A percentile compares a stretch with the other conserved stretches of the same genome.
phyloP scores from a whole-genome alignment of 2,113 vertebrate species.

The Accipiter virgatus region DNA sequence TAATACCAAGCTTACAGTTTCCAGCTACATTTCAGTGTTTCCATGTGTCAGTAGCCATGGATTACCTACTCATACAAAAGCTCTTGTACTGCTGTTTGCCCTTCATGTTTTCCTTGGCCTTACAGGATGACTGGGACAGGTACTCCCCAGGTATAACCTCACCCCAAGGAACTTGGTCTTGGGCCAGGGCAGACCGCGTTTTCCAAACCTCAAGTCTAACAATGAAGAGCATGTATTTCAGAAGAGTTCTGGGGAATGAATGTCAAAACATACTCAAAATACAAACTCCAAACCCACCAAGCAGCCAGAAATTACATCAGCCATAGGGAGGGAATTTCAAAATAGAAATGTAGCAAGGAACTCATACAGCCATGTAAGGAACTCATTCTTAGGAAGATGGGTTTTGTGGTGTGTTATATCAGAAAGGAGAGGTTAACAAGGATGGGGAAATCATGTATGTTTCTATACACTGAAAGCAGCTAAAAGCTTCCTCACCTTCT shows the following conservation, averaged over 20 bases:
- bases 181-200: neutral
- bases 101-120: neutral
- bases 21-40: neutral
- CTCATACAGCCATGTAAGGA: neutral
- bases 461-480: neutral
- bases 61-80: neutral
- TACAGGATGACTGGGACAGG: neutral
- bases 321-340: neutral
- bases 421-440: neutral
- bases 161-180: neutral
- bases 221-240: neutral
- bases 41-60: neutral
- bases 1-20: neutral
- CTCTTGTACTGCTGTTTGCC: neutral
- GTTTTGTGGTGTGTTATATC: neutral
- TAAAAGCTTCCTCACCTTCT: neutral
- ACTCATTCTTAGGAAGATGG: neutral
- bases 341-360: neutral
- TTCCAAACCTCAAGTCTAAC: neutral
- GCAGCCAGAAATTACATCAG: neutral
- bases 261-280: neutral
- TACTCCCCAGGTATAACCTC: neutral
- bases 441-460: neutral
- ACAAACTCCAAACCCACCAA: neutral
- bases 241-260: neutral